These are phyloP conservation scores for Neocrepidodera transversa DNA, from an alignment of 2,888 invertebrate genomes.

Conservation along the genomic window DNA sequence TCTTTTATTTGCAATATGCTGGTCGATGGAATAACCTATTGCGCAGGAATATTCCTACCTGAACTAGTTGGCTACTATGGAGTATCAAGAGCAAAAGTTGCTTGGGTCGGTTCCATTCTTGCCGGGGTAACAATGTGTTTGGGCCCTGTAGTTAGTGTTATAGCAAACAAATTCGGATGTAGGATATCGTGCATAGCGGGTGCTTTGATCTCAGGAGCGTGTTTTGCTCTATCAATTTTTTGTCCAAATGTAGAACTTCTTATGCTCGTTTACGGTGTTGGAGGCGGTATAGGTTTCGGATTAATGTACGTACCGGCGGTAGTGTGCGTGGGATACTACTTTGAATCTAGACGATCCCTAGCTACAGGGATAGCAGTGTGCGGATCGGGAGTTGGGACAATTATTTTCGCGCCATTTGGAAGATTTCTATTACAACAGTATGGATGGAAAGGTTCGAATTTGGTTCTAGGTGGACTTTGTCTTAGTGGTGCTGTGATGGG, in stretches of 20 bases:
- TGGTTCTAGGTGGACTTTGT: constrained; percentile 88
- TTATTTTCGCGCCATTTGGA: constrained; percentile 93
- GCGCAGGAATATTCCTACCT: constrained; percentile 91
- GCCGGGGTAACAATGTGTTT: constrained; percentile 95
- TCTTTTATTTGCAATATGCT: constrained; percentile 98
- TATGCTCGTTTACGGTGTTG: constrained; percentile 82
- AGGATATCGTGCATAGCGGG: constrained; percentile 92
- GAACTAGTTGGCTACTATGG: constrained; percentile 82
- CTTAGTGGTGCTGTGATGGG: constrained; percentile 91
- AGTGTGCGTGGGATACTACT: constrained; percentile 96
- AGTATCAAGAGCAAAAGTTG: constrained; percentile 86
- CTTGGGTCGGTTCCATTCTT: constrained; percentile 93
- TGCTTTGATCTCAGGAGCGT: constrained; percentile 80
- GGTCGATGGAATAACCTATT: constrained; percentile 97
- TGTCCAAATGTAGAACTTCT: constrained; percentile 86
- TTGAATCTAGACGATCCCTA: constrained; percentile 91
- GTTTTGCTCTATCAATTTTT: constrained; percentile 86
- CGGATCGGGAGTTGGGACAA: constrained; percentile 94
- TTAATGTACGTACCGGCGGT: constrained; percentile 82
- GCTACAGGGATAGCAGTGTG: constrained; percentile 96
- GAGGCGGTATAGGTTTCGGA: constrained; percentile 67
- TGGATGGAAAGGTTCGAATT: constrained; percentile 88
- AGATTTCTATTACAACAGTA: constrained; percentile 77
- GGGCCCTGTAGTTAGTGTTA: constrained; percentile 92
- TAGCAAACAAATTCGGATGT: constrained; percentile 93